These are phyloP conservation scores for Kryptolebias ocellatus DNA, from an alignment of 2,797 vertebrate genomes.

Conservation along the genomic window DNA sequence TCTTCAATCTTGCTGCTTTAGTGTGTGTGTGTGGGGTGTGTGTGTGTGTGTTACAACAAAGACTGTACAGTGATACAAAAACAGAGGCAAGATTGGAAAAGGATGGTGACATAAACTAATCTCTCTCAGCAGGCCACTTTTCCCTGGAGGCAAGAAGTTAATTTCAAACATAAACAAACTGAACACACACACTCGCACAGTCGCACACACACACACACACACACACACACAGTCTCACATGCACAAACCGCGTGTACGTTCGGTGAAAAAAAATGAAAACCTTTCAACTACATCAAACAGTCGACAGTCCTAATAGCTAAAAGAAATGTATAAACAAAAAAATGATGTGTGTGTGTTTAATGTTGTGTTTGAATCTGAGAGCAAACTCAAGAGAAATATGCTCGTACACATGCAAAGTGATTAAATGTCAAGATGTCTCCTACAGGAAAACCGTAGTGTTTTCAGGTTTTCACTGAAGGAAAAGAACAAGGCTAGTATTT, in stretches of 20 bases:
- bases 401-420: conserved; percentile 5
- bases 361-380: conserved; percentile 4
- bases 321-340: conserved; percentile 16
- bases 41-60: conserved; percentile 5
- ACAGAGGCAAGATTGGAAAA: conserved; percentile 60
- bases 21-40: conserved; percentile 19
- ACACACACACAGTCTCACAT: background rate
- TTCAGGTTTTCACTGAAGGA: conserved; percentile 4
- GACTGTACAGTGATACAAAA: conserved; percentile 27
- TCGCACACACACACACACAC: background rate
- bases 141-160: conserved; percentile 58
- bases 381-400: background rate
- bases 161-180: conserved; percentile 47
- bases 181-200: background rate
- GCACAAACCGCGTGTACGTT: conserved; percentile 4
- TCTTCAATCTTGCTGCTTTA: background rate
- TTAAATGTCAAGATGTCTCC: background rate
- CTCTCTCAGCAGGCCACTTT: conserved; percentile 64
- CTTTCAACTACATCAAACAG: conserved; percentile 43
- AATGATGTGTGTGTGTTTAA: background rate
- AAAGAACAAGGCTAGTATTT: background rate
- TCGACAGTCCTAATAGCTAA: conserved; percentile 27
- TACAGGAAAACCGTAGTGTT: background rate
- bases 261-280: conserved; percentile 2
- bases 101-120: conserved; percentile 70